Evolutionary conservation across 2,113 vertebrate species (phyloP), one percentile per base, ranked within the genome.

Genomic region (Rhinogobius similis): DNA sequence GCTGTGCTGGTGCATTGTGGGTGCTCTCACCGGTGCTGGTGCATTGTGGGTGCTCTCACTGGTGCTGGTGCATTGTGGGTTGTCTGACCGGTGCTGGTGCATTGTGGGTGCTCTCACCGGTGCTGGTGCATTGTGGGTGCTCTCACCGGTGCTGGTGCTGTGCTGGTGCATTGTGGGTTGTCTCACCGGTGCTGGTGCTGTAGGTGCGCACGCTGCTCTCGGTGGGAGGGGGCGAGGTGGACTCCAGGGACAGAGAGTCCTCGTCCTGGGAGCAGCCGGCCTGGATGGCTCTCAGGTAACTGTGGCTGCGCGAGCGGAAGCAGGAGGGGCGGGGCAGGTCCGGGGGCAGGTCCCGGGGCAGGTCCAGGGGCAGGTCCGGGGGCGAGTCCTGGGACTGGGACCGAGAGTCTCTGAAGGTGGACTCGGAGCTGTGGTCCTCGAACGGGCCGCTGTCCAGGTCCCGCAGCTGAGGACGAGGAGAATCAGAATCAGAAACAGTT

Each of bases 211-310:
- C 94, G 59, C 94, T 96, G 85, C 95, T 92, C 70, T 93, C 94
- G 13, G 92, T 89, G 2, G 93, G 95, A 0, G 98, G 96, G 0
- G 96, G 97, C 16, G 97, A 98, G 85, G 96, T 93, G 18, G 98
- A 99, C 82, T 95, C 96, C 21, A 97, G 55, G 58, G 98, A 99
- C 38, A 93, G 91, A 0, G 93, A 94, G 93, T 99, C 98, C 55
- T 98, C 97, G 0, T 99, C 98, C 88, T 99, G 96, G 32, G 98
- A 98, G 82, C 97, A 99, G 89, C 98, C 98, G 0, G 97, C 98
- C 89, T 99, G 98, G 86, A 99, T 98, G 90, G 98, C 98, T n/a
- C 97, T 95, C 88, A 99, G 95, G 93, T 99, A 99, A 92, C 98
- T 99, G 92, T 98, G 98, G 93, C 97, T 98, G 81, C 98, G 95